phyloP scores from a whole-genome alignment of 2,113 vertebrate species.

The cat (Felis catus) region DNA sequence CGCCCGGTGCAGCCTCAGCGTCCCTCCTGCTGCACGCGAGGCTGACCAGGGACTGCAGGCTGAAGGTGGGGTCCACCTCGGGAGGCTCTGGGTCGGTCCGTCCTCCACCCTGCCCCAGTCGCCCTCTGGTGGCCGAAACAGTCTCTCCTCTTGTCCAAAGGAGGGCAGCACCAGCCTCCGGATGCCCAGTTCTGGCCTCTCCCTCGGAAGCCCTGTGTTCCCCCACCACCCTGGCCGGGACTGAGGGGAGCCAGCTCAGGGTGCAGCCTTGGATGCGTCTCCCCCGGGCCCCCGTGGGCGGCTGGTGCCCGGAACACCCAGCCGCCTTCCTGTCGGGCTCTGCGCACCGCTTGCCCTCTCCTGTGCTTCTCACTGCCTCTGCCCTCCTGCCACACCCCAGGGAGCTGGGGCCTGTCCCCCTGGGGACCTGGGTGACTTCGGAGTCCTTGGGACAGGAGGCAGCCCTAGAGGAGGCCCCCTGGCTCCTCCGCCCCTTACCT shows the following conservation, averaged over 20 bases:
- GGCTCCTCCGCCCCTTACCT: background rate
- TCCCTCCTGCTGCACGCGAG: rapidly evolving
- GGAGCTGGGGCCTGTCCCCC: background rate
- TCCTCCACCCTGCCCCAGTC: background rate
- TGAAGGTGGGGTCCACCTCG: background rate
- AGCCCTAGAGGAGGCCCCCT: background rate
- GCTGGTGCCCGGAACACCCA: background rate
- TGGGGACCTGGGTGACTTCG: background rate
- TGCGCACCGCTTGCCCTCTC: background rate
- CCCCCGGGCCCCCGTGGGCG: background rate
- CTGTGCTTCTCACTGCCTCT: background rate
- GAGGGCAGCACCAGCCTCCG: background rate
- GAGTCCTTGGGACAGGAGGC: background rate
- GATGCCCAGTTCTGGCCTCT: background rate
- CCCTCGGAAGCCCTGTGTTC: background rate
- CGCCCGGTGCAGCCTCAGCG: background rate
- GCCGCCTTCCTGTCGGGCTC: background rate
- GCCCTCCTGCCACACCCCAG: background rate
- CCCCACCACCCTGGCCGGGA: background rate
- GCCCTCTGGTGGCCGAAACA: rapidly evolving
- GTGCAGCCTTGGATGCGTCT: background rate
- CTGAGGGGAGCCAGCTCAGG: background rate
- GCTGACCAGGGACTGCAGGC: background rate
- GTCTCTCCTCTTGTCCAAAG: background rate
- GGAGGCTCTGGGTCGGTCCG: background rate